A percentile compares a stretch with the other conserved stretches of the same genome.
Conservation (phyloP, 2,797 vertebrate genomes). For the Acipenser ruthenus region DNA sequence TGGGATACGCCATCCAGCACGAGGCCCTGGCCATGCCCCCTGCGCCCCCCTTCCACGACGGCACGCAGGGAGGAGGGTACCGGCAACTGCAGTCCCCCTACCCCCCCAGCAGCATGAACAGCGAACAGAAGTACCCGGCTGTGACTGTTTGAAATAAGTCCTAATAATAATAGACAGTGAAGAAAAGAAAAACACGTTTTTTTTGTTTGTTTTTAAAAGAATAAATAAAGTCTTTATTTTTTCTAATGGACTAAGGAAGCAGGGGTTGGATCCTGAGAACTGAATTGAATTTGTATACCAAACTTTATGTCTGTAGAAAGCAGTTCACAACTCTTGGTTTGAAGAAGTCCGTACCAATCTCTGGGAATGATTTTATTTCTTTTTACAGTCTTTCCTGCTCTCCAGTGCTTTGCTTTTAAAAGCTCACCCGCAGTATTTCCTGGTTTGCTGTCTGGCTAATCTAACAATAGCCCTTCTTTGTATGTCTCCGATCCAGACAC, state of each 20-base stretch:
- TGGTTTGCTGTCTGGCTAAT: too few species aligned
- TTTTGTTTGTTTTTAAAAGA: too few species aligned
- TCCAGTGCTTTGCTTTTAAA: too few species aligned
- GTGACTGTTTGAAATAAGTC: slow-evolving; percentile 77
- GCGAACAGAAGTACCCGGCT: slow-evolving; percentile 86
- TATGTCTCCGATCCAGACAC: too few species aligned
- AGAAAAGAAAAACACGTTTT: too few species aligned
- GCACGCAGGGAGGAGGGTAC: slow-evolving; percentile 74
- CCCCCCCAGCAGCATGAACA: slow-evolving; percentile 61
- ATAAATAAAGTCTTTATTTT: too few species aligned
- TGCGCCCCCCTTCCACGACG: slow-evolving; percentile 65
- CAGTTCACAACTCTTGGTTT: neutral
- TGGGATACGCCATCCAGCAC: slow-evolving; percentile 75
- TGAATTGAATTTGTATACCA: slow-evolving; percentile 15
- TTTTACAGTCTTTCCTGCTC: too few species aligned
- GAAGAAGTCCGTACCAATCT: too few species aligned
- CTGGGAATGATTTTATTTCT: too few species aligned
- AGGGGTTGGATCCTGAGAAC: slow-evolving; percentile 1
- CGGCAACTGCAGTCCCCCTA: slow-evolving; percentile 86
- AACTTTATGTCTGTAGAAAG: slow-evolving; percentile 14
- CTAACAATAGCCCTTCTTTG: too few species aligned
- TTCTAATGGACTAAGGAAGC: too few species aligned
- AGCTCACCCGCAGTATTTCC: too few species aligned
- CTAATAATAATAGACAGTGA: slow-evolving; percentile 5
- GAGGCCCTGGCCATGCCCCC: slow-evolving; percentile 70